Evolutionary conservation across 2,797 vertebrate species (phyloP), one percentile per base, ranked within the genome.

Genomic region (Neoniphon sammara): DNA sequence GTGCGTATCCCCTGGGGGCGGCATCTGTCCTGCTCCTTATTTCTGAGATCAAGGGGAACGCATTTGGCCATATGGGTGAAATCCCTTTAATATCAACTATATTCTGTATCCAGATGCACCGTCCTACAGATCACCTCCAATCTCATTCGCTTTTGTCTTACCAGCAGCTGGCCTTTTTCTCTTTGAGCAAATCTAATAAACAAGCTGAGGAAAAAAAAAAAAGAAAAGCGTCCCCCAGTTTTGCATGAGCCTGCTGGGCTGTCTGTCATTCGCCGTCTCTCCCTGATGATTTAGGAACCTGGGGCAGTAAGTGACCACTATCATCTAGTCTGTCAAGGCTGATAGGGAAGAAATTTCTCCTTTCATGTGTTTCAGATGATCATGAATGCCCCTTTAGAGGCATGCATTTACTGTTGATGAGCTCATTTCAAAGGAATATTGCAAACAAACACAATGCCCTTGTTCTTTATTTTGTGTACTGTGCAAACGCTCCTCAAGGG

Each of bases 371-470:
- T 74, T 73, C 73, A 66, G 73, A 85, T 72, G 67, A 82, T 84
- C 70, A 44, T 77, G 73, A 70, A 80, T 71, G 56, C 73, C 73
- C 73, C 73, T 85, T 82, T 71, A 76, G 69, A 88, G 62, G 71
- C 63, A 7, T 54, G 61, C 66, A 36, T 79, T 89, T 75, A 66
- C 73, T 70, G 47, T 49, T 87, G 89, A 91, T 86, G 83, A 88
- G 85, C 88, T 89, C 52, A 86, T 91, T 91, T 89, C 31, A 81
- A 84, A 89, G 82, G 65, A 72, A 78, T 77, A 88, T 83, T 66
- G 77, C 85, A 87, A 91, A 91, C 86, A 90, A 89, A 89, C 85
- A 87, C 77, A 57, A 75, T 73, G 87, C 85, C 89, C 90, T 92
- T 90, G 88, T 83, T 83, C 67, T 79, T 87, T 85, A 86, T 89